These are phyloP conservation scores for Myotis brandtii DNA, from an alignment of 2,113 vertebrate genomes.

Conservation along the genomic window DNA sequence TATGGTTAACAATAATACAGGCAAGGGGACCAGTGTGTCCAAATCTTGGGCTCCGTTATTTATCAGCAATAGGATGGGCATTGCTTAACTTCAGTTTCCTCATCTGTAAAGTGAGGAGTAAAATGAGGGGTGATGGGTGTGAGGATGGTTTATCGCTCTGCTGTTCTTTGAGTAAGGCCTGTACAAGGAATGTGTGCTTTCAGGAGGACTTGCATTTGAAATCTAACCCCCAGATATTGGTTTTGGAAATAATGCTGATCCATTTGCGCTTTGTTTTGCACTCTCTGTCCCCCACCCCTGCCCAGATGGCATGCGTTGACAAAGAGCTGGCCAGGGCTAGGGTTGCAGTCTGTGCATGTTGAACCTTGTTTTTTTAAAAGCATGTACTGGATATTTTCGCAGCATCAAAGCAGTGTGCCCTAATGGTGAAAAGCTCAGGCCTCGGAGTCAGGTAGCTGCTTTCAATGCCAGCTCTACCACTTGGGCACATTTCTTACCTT, in stretches of 20 bases:
- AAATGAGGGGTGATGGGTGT: not conserved
- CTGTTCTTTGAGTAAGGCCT: not conserved
- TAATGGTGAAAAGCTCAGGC: not conserved
- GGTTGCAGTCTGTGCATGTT: not conserved
- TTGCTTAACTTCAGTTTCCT: slow-evolving; percentile 31
- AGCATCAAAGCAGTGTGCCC: not conserved
- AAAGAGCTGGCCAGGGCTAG: slow-evolving; percentile 14
- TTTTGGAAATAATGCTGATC: slow-evolving; percentile 17
- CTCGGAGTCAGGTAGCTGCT: not conserved
- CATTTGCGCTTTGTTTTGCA: not conserved
- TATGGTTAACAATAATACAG: not conserved
- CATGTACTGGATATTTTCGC: not conserved
- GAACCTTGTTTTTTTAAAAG: not conserved
- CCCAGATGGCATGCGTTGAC: not conserved
- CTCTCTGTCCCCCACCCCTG: not conserved
- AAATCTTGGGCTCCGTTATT: not conserved
- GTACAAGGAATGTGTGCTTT: not conserved
- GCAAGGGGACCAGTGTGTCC: not conserved
- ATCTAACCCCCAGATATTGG: not conserved
- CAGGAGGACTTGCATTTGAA: not conserved
- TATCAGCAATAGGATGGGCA: not conserved
- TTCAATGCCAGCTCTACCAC: not conserved
- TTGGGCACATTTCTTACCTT: slow-evolving; percentile 7
- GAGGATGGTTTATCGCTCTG: not conserved
- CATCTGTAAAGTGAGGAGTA: slow-evolving; percentile 14